Conservation (phyloP, 1,140 invertebrate genomes). For the Sitodiplosis mosellana region DNA sequence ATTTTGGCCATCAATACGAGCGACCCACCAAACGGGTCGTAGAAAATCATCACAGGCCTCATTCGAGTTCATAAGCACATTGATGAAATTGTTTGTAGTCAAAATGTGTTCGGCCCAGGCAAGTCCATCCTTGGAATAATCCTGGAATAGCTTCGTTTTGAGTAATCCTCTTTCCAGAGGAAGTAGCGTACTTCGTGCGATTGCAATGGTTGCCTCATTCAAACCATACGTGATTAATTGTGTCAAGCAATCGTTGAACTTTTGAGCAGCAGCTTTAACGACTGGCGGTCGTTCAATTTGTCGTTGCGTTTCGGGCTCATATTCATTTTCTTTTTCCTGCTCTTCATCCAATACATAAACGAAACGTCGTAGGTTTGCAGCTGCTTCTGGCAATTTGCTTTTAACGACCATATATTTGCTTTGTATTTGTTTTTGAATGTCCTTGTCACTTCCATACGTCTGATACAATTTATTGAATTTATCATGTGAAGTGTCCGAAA, state of each 20-base stretch:
- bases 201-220: background rate
- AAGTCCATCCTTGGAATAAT: background rate
- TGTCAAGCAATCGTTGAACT: background rate
- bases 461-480: background rate
- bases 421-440: background rate
- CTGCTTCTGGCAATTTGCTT: background rate
- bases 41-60: background rate
- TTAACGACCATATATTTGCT: background rate
- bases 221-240: background rate
- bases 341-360: background rate
- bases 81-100: background rate
- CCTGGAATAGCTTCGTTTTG: background rate
- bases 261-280: background rate
- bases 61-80: background rate
- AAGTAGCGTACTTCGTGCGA: background rate
- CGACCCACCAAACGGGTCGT: background rate
- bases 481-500: background rate
- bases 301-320: background rate
- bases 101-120: background rate
- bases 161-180: background rate
- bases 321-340: background rate
- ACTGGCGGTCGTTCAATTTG: background rate
- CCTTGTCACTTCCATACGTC: background rate
- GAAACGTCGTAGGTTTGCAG: background rate
- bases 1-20: background rate